Evolutionary conservation across 2,888 invertebrate species (phyloP).

Genomic region (Drosophila longiperda): DNA sequence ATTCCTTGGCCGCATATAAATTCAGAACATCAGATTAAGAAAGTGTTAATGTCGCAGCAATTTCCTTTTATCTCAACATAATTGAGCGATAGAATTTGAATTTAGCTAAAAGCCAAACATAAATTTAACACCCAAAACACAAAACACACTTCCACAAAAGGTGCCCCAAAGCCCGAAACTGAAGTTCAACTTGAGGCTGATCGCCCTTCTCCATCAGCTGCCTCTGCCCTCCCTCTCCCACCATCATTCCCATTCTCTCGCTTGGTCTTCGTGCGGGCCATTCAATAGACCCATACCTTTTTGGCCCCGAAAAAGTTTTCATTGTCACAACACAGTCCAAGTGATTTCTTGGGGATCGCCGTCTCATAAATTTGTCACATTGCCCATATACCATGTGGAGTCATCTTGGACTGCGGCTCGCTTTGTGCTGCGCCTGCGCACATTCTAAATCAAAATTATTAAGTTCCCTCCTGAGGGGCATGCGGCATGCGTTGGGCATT

Average conservation of each 20-base stretch:
- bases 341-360: constrained; percentile 46
- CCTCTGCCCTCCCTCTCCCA: not conserved
- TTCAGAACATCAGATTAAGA: constrained; percentile 81
- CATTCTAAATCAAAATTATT: constrained; percentile 72
- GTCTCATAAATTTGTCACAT: constrained; percentile 74
- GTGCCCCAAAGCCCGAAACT: constrained; percentile 18
- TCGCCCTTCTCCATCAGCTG: not conserved
- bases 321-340: constrained; percentile 63
- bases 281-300: constrained; percentile 57
- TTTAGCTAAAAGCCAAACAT: constrained; percentile 83
- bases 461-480: constrained; percentile 15
- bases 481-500: constrained; percentile 10
- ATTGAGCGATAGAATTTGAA: constrained; percentile 84
- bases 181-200: not conserved
- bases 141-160: constrained; percentile 61
- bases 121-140: constrained; percentile 81
- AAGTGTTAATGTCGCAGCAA: constrained; percentile 80
- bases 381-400: constrained; percentile 50
- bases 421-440: constrained; percentile 72
- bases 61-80: constrained; percentile 83
- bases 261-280: constrained; percentile 51
- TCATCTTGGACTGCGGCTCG: constrained; percentile 35
- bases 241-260: not conserved
- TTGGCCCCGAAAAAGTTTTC: constrained; percentile 41
- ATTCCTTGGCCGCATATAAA: constrained; percentile 77